These are phyloP conservation scores for Bradynema listronoti DNA, from an alignment of 1,140 invertebrate genomes.

Conservation along the genomic window DNA sequence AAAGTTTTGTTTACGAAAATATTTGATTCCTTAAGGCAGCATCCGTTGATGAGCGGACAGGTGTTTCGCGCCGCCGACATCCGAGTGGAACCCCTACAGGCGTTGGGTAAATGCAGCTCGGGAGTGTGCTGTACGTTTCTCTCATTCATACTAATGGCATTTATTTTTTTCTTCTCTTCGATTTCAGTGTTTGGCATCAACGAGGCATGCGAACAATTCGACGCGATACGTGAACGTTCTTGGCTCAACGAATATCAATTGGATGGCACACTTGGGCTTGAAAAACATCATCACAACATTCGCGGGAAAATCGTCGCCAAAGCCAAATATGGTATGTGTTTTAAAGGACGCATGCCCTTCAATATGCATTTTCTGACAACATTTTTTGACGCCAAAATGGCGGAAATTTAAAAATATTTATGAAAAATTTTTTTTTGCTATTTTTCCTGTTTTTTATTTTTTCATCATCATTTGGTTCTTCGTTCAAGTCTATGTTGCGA, in stretches of 20 bases:
- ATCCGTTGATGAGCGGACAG: slow-evolving; percentile 44
- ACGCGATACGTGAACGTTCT: slow-evolving; percentile 28
- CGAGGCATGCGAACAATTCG: slow-evolving; percentile 40
- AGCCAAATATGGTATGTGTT: slow-evolving; percentile 32
- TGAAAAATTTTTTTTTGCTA: not conserved
- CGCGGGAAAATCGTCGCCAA: slow-evolving; percentile 27
- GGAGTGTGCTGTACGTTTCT: slow-evolving; percentile 50
- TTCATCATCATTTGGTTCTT: too few relatives aligned
- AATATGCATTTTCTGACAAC: not conserved
- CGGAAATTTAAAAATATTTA: not conserved
- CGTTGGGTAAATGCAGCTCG: slow-evolving; percentile 43
- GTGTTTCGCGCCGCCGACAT: slow-evolving; percentile 42
- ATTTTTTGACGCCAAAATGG: not conserved
- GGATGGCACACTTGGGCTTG: slow-evolving; percentile 38
- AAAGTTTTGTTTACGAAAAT: too few relatives aligned
- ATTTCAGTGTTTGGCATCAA: slow-evolving; percentile 51
- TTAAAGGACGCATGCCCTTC: not conserved
- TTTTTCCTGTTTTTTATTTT: too few relatives aligned
- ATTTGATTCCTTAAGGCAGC: slow-evolving; percentile 45
- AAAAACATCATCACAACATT: slow-evolving; percentile 34
- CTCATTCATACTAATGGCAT: not conserved
- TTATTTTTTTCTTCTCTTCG: not conserved
- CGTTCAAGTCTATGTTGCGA: too few relatives aligned
- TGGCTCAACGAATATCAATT: slow-evolving; percentile 49
- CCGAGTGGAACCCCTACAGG: slow-evolving; percentile 38